Percentiles rank a stretch among this genome's conserved stretches.
These are phyloP conservation scores for Drosophila miranda DNA, from an alignment of 1,140 invertebrate species.

Conservation along the genomic window DNA sequence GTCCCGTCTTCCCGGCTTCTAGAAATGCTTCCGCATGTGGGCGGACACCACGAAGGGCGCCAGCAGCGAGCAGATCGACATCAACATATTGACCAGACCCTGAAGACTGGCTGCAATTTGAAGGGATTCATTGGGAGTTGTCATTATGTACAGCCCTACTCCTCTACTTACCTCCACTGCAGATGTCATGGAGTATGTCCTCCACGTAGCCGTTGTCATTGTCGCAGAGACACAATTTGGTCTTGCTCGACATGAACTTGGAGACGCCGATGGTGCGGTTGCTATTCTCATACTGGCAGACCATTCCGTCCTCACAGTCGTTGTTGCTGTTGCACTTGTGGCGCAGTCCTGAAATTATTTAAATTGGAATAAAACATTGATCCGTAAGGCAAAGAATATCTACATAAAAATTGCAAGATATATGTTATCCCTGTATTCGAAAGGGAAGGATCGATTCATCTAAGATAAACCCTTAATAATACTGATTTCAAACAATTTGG, in stretches of 20 bases:
- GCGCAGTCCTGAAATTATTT: conserved; percentile 82
- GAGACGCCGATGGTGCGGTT: conserved; percentile 82
- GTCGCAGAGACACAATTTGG: conserved; percentile 84
- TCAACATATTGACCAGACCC: conserved; percentile 47
- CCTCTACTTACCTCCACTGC: conserved; percentile 83
- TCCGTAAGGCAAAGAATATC: not conserved
- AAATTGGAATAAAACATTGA: not conserved
- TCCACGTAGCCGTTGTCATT: conserved; percentile 84
- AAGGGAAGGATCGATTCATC: not conserved
- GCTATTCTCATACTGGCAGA: conserved; percentile 83
- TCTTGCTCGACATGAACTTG: conserved; percentile 75
- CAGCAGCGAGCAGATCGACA: conserved; percentile 52
- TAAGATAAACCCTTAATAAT: too few species aligned
- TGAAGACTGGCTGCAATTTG: conserved; percentile 48
- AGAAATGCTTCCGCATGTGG: conserved; percentile 65
- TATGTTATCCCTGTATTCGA: too few species aligned
- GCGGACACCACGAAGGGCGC: conserved; percentile 60
- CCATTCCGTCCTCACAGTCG: conserved; percentile 84
- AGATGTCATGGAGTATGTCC: conserved; percentile 82
- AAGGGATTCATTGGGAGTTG: not conserved
- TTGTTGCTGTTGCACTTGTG: conserved; percentile 83
- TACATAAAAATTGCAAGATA: too few species aligned
- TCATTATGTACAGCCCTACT: not conserved
- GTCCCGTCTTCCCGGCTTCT: conserved; percentile 31
- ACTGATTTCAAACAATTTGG: too few species aligned